phyloP scores from a whole-genome alignment of 2,797 vertebrate genomes.

The Monodelphis domestica region DNA sequence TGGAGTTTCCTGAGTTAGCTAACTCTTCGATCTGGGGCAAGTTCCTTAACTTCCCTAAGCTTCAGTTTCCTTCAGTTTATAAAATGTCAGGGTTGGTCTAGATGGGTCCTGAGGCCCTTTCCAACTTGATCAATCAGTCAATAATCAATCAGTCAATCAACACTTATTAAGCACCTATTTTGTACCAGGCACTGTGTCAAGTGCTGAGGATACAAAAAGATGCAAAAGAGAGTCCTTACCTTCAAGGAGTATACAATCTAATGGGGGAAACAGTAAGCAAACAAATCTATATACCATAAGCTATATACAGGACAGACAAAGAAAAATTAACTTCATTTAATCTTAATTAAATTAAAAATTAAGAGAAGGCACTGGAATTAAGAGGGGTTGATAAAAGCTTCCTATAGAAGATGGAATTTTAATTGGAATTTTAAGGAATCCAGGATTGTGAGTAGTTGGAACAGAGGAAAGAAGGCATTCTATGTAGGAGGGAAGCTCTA shows the following conservation, averaged over 20 bases:
- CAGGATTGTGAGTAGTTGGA: neutral
- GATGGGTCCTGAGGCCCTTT: neutral
- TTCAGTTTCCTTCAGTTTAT: neutral
- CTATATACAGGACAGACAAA: neutral
- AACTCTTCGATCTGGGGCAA: neutral
- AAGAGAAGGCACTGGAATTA: neutral
- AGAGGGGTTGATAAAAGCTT: neutral
- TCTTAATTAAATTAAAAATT: too few relatives aligned
- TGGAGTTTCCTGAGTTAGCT: neutral
- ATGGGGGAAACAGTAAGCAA: neutral
- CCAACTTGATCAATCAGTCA: neutral
- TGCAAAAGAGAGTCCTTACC: neutral
- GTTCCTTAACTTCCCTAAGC: neutral
- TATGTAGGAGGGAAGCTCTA: neutral
- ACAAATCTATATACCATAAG: neutral
- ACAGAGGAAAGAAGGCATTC: neutral
- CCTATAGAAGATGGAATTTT: neutral
- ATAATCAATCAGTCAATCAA: neutral
- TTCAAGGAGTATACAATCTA: neutral
- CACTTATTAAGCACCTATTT: neutral
- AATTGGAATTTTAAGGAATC: neutral
- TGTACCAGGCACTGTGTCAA: neutral
- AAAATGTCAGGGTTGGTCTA: neutral
- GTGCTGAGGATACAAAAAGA: neutral
- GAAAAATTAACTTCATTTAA: too few relatives aligned